These are phyloP conservation scores for Botia almorhae DNA, from an alignment of 2,797 vertebrate species.

Conservation along the genomic window DNA sequence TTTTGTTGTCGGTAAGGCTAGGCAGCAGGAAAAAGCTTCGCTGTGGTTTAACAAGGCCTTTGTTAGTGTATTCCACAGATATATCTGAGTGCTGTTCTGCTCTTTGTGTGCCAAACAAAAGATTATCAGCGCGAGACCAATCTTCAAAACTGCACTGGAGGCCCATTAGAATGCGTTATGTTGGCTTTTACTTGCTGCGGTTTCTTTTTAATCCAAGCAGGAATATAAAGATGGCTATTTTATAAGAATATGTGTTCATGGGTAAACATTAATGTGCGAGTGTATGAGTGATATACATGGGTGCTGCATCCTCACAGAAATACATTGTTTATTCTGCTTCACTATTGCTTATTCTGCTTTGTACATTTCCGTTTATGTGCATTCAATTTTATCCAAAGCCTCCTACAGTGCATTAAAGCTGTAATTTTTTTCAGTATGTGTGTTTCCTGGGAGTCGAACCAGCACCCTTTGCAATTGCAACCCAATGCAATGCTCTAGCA, in stretches of 20 bases:
- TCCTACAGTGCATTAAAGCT: too few species aligned
- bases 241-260: slow-evolving; percentile 13
- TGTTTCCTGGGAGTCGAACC: too few species aligned
- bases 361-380: too few species aligned
- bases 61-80: slow-evolving; percentile 48
- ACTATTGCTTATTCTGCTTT: too few species aligned
- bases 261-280: slow-evolving; percentile 8
- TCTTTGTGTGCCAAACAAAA: slow-evolving; percentile 58
- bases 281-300: neutral
- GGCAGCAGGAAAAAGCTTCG: slow-evolving; percentile 30
- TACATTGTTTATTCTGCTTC: too few species aligned
- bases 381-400: too few species aligned
- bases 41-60: slow-evolving; percentile 51
- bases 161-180: slow-evolving; percentile 49
- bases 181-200: slow-evolving; percentile 8
- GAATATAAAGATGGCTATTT: slow-evolving; percentile 28
- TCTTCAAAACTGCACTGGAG: slow-evolving; percentile 40
- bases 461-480: too few species aligned
- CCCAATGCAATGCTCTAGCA: too few species aligned
- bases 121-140: slow-evolving; percentile 50
- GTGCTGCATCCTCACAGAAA: neutral
- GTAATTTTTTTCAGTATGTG: too few species aligned
- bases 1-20: slow-evolving; percentile 32
- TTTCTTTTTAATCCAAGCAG: slow-evolving; percentile 21
- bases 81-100: slow-evolving; percentile 41